These are phyloP conservation scores for Epicauta chinensis DNA, from an alignment of 1,140 invertebrate genomes.

Conservation along the genomic window DNA sequence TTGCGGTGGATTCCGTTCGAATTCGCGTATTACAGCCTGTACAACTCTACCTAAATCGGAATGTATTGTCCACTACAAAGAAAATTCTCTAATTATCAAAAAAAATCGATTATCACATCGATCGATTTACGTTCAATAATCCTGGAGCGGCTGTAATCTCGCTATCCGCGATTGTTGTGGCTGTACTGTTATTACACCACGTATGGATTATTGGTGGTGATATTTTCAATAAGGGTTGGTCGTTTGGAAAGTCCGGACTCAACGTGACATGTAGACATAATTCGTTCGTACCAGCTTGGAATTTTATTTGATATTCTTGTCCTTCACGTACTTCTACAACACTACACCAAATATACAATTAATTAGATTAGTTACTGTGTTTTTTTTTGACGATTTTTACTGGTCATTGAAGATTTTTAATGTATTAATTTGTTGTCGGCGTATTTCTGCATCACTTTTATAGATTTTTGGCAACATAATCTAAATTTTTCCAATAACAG, in stretches of 20 bases:
- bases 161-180: slow-evolving; percentile 42
- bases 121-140: slow-evolving; percentile 56
- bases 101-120: neutral
- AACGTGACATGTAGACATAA: slow-evolving; percentile 59
- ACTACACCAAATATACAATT: neutral
- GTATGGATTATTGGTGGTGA: slow-evolving; percentile 59
- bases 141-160: slow-evolving; percentile 65
- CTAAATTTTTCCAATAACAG: too few species aligned
- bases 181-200: slow-evolving; percentile 58
- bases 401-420: slow-evolving; percentile 59
- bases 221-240: slow-evolving; percentile 63
- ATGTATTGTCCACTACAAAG: slow-evolving; percentile 59
- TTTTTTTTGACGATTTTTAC: neutral
- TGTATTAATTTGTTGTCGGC: slow-evolving; percentile 62
- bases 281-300: slow-evolving; percentile 53
- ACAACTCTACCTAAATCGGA: slow-evolving; percentile 72
- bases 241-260: slow-evolving; percentile 62
- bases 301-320: slow-evolving; percentile 64
- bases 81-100: slow-evolving; percentile 11
- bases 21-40: slow-evolving; percentile 70
- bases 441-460: slow-evolving; percentile 16
- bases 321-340: slow-evolving; percentile 36
- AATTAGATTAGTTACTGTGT: neutral
- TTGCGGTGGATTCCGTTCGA: slow-evolving; percentile 58
- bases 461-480: slow-evolving; percentile 18